Evolutionary conservation across 2,797 vertebrate species (phyloP), one percentile per base, ranked within the genome.

Genomic region (Microcaecilia unicolor): DNA sequence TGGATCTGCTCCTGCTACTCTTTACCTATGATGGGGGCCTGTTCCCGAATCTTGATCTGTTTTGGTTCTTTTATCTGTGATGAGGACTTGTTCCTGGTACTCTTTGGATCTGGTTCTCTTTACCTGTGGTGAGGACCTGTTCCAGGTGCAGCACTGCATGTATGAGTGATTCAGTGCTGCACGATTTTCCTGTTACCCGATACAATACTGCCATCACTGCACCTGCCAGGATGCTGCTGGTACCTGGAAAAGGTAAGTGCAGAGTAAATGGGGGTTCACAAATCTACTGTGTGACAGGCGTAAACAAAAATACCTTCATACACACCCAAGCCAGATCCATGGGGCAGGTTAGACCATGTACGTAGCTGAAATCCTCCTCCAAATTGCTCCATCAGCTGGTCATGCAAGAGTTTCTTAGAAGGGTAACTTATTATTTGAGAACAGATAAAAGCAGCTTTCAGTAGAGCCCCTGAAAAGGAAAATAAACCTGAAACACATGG

Each of bases 171-270:
- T 87, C 64, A 0, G 70, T 80, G 58, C 76, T 48, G 20, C 83
- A 74, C 1, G 51, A 73, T 4, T 51, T 80, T 8, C 94, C 93
- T 0, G 91, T 89, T 0, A 77, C 88, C 31, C 47, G 68, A 61
- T 92, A 93, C 28, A 97, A 63, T 0, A 87, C 83, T 0, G 90
- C 91, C 63, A 98, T 63, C 45, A 87, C 78, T 0, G 89, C 88
- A 24, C 91, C 95, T 0, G 94, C 95, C 68, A 98, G 73, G 64
- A 98, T 98, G 44, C 95, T 98, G 69, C 95, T 98, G 47, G 94
- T 98, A 26, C 95, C 95, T 98, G 60, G 7, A 22, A 25, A n/a
- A 13, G 19, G 8, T 1, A n/a, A n/a, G n/a, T n/a, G n/a, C n/a
- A n/a, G n/a, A n/a, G n/a, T n/a, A n/a, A n/a, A n/a, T n/a, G n/a